These are phyloP conservation scores for Rachycentron canadum DNA, from an alignment of 2,797 vertebrate species.

Conservation along the genomic window DNA sequence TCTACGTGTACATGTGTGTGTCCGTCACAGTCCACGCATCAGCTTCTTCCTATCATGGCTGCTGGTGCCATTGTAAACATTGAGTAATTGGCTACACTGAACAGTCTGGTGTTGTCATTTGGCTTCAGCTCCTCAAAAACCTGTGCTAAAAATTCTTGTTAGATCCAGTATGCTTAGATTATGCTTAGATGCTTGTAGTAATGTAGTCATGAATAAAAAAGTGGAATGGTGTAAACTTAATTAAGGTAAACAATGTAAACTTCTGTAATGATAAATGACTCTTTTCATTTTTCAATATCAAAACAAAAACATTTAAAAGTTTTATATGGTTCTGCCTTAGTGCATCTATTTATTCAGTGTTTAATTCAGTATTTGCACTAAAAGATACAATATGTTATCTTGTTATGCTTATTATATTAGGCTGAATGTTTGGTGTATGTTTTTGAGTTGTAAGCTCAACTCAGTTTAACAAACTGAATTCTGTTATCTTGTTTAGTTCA, in stretches of 20 bases:
- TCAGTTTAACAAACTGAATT: background rate
- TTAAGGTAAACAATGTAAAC: background rate
- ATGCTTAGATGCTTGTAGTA: background rate
- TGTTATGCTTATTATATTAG: background rate
- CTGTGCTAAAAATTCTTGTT: background rate
- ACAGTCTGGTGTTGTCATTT: conserved; percentile 51
- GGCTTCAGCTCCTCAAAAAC: conserved; percentile 14
- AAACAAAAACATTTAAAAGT: background rate
- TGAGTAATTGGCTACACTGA: conserved; percentile 46
- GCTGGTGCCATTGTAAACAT: conserved; percentile 57
- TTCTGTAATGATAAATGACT: background rate
- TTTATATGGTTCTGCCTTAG: too few relatives aligned
- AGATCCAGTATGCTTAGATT: background rate
- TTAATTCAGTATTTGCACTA: background rate
- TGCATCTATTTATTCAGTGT: background rate
- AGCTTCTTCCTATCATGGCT: conserved; percentile 37
- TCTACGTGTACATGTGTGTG: conserved; percentile 44
- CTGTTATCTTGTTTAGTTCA: background rate
- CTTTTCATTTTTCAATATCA: background rate
- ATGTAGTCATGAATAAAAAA: background rate
- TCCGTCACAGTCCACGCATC: conserved; percentile 47
- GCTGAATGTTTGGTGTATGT: too few relatives aligned
- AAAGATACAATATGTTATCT: background rate
- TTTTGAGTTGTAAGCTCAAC: background rate
- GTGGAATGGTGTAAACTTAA: background rate